A percentile compares a stretch with the other conserved stretches of the same genome.
Evolutionary conservation across 2,797 vertebrate species (phyloP).

Genomic region (Urosaurus nigricauda): DNA sequence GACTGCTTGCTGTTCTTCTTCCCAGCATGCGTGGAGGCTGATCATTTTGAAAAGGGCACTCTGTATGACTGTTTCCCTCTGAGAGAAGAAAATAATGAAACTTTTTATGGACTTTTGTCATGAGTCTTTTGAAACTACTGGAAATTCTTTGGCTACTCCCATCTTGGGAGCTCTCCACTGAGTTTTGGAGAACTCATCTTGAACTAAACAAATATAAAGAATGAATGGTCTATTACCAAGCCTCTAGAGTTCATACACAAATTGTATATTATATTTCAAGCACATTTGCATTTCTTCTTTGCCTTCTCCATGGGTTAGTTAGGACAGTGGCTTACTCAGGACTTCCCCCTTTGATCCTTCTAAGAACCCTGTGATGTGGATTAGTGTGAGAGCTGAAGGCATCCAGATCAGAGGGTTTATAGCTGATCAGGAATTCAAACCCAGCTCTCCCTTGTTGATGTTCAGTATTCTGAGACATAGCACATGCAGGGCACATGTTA

Average conservation of each 20-base stretch:
- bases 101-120: background rate
- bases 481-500: background rate
- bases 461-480: background rate
- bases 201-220: background rate
- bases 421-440: background rate
- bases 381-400: background rate
- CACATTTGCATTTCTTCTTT: conserved; percentile 2
- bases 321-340: background rate
- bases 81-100: background rate
- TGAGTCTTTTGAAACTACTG: background rate
- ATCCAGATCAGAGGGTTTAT: background rate
- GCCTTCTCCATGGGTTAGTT: too few relatives aligned
- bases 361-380: background rate
- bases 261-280: background rate
- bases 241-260: background rate
- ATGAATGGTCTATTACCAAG: background rate
- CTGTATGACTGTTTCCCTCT: background rate
- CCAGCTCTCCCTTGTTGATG: background rate
- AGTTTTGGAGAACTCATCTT: background rate
- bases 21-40: background rate
- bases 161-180: background rate
- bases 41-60: background rate
- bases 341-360: background rate
- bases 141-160: background rate
- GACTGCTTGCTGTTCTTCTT: background rate